These are phyloP conservation scores for Eupithecia pulchellata DNA, from an alignment of 2,888 invertebrate species.

Conservation along the genomic window DNA sequence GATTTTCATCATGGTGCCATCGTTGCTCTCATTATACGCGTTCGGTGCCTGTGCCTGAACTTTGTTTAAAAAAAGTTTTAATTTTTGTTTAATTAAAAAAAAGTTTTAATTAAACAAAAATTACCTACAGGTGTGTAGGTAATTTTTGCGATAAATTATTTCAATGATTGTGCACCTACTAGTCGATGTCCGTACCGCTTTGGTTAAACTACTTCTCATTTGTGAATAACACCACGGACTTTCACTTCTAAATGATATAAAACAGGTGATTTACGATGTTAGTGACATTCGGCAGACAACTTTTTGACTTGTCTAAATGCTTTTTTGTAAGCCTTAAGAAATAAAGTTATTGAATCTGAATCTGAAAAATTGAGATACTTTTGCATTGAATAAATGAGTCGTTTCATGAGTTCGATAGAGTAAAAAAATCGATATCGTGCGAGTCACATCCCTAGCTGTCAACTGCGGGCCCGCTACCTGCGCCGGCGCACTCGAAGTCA, in stretches of 20 bases:
- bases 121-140: too few relatives aligned
- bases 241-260: too few relatives aligned
- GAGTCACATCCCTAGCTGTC: conserved; percentile 41
- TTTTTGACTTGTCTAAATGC: too few relatives aligned
- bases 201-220: background rate
- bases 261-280: background rate
- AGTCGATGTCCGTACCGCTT: background rate
- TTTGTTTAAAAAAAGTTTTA: too few relatives aligned
- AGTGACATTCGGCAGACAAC: background rate
- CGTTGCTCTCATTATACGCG: too few relatives aligned
- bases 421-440: conserved; percentile 25
- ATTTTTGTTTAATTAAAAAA: too few relatives aligned
- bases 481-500: conserved; percentile 62
- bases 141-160: background rate
- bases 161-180: background rate
- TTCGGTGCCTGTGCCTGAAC: too few relatives aligned
- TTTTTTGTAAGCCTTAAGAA: too few relatives aligned
- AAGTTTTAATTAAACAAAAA: too few relatives aligned
- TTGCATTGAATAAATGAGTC: background rate
- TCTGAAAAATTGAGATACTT: too few relatives aligned
- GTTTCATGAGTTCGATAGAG: background rate
- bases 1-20: background rate
- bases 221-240: too few relatives aligned
- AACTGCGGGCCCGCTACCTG: conserved; percentile 57
- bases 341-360: too few relatives aligned